phyloP scores from a whole-genome alignment of 2,888 invertebrate species.

The Luffia ferchaultella region DNA sequence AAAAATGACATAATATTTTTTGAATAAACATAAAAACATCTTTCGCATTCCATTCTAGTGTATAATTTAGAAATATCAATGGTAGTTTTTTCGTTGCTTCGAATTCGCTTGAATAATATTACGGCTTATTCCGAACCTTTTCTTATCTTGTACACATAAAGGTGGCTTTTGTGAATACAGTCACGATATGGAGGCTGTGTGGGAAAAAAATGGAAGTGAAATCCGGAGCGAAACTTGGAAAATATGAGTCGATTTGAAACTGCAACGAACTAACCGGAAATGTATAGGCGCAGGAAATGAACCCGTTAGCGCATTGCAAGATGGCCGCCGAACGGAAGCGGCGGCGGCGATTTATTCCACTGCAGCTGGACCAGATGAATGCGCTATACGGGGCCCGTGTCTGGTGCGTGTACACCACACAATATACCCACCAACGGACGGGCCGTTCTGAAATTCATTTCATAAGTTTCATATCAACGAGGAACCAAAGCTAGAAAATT shows the following conservation, averaged over 20 bases:
- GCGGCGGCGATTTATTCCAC: conserved; percentile 40
- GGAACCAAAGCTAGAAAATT: no score
- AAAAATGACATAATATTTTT: no score
- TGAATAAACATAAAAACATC: no score
- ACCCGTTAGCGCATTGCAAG: conserved; percentile 60
- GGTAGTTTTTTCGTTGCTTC: neutral
- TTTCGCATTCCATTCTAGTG: neutral
- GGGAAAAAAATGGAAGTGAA: neutral
- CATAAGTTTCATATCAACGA: conserved; percentile 20
- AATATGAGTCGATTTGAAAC: conserved; percentile 16
- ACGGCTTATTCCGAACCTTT: neutral
- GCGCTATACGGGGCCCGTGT: conserved; percentile 4
- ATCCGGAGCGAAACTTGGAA: no score
- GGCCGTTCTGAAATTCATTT: conserved; percentile 25
- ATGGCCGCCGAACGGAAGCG: conserved; percentile 41
- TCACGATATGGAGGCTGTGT: neutral
- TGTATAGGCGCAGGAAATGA: conserved; percentile 65
- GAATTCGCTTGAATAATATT: neutral
- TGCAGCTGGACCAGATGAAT: conserved; percentile 27
- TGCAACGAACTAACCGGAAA: conserved; percentile 51
- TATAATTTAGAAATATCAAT: neutral
- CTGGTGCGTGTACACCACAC: conserved; percentile 13
- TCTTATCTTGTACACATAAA: neutral
- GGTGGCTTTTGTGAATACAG: neutral
- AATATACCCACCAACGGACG: conserved; percentile 8